These are phyloP conservation scores for Staurois parvus DNA, from an alignment of 2,797 vertebrate genomes.

Conservation along the genomic window DNA sequence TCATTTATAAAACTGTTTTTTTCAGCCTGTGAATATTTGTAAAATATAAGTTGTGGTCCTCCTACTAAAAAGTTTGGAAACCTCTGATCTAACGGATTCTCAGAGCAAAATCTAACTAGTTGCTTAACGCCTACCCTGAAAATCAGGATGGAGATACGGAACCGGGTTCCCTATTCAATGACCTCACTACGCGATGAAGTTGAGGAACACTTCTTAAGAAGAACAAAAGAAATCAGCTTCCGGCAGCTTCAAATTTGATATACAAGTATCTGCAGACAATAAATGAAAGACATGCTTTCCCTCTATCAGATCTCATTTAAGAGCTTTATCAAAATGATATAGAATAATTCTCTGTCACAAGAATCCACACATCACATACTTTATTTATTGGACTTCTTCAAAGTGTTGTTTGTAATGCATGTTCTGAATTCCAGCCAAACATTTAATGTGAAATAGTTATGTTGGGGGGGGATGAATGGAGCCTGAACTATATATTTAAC, in stretches of 20 bases:
- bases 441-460: conserved; percentile 71
- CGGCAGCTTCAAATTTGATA: conserved; percentile 71
- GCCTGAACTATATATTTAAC: conserved; percentile 75
- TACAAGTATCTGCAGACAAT: conserved; percentile 82
- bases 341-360: conserved; percentile 74
- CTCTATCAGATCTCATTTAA: conserved; percentile 78
- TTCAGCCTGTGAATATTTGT: too few relatives aligned
- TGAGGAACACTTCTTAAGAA: conserved; percentile 57
- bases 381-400: conserved; percentile 81
- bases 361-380: conserved; percentile 79
- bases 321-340: conserved; percentile 83
- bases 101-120: too few relatives aligned
- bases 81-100: too few relatives aligned
- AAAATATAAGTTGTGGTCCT: too few relatives aligned
- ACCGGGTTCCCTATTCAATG: conserved; percentile 37
- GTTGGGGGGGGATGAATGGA: conserved; percentile 64
- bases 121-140: not conserved
- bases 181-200: conserved; percentile 48
- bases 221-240: conserved; percentile 63
- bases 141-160: not conserved
- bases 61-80: too few relatives aligned
- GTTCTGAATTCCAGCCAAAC: conserved; percentile 82
- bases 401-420: conserved; percentile 84
- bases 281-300: conserved; percentile 71
- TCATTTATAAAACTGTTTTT: too few relatives aligned